Conservation (phyloP, 2,888 invertebrate species). For the Eutolmus rufibarbis region DNA sequence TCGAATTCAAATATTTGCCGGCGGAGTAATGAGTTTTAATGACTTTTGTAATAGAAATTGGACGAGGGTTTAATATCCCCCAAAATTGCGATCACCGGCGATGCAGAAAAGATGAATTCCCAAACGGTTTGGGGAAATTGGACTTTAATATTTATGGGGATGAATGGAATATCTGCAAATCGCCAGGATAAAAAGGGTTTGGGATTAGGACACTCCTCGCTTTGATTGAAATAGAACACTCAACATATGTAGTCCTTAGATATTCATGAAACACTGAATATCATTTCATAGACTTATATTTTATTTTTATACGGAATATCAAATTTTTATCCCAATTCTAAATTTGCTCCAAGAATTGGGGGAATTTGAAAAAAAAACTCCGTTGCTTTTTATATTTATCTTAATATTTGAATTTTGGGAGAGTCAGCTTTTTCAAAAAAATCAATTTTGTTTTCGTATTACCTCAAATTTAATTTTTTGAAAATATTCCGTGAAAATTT, state of each 20-base stretch:
- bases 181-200: background rate
- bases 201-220: background rate
- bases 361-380: too few relatives aligned
- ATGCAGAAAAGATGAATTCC: background rate
- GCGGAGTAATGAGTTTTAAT: slow-evolving; percentile 17
- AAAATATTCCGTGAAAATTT: too few relatives aligned
- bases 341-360: too few relatives aligned
- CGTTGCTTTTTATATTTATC: too few relatives aligned
- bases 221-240: background rate
- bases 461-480: too few relatives aligned
- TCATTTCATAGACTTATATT: background rate
- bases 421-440: too few relatives aligned
- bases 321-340: background rate
- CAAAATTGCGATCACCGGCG: background rate
- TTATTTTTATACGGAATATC: background rate
- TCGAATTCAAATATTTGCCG: slow-evolving; percentile 32
- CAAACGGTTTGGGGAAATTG: background rate
- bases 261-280: background rate
- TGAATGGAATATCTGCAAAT: background rate
- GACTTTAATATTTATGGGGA: background rate
- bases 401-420: too few relatives aligned
- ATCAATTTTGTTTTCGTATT: too few relatives aligned
- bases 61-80: background rate
- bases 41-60: slow-evolving; percentile 3
- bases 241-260: background rate